phyloP scores from a whole-genome alignment of 2,797 vertebrate genomes.

The Oryzias sinensis region DNA sequence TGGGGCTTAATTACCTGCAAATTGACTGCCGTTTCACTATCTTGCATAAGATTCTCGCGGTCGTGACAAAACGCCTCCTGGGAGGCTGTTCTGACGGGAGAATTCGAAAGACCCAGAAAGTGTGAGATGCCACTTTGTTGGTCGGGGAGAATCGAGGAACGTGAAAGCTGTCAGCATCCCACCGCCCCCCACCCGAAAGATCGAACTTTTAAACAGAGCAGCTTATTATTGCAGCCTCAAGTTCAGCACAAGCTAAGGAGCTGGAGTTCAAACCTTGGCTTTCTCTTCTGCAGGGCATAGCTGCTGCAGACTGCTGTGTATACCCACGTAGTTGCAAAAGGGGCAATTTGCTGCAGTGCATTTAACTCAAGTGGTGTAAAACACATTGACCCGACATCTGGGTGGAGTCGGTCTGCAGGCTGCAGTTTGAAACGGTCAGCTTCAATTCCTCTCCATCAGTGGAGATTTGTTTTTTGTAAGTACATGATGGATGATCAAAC shows the following conservation, averaged over 20 bases:
- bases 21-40: conserved; percentile 82
- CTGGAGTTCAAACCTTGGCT: conserved; percentile 34
- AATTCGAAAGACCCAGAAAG: conserved; percentile 66
- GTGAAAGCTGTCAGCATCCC: conserved; percentile 62
- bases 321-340: conserved; percentile 38
- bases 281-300: conserved; percentile 26
- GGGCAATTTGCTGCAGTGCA: conserved; percentile 61
- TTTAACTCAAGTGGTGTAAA: conserved; percentile 66
- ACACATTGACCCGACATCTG: conserved; percentile 66
- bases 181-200: conserved; percentile 23
- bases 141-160: conserved; percentile 52
- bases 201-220: conserved; percentile 61
- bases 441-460: conserved; percentile 58
- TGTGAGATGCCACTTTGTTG: conserved; percentile 64
- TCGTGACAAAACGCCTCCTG: conserved; percentile 84
- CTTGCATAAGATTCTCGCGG: conserved; percentile 88
- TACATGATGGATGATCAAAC: conserved; percentile 52
- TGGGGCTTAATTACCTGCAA: conserved; percentile 86
- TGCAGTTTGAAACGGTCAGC: conserved; percentile 58
- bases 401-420: conserved; percentile 49
- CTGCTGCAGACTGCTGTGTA: conserved; percentile 24
- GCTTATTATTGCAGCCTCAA: conserved; percentile 52
- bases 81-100: conserved; percentile 72
- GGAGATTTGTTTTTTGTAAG: conserved; percentile 34
- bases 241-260: conserved; percentile 34